Evolutionary conservation across 2,888 invertebrate species (phyloP), one percentile per base, ranked within the genome.

Genomic region (Apotomis turbidana): DNA sequence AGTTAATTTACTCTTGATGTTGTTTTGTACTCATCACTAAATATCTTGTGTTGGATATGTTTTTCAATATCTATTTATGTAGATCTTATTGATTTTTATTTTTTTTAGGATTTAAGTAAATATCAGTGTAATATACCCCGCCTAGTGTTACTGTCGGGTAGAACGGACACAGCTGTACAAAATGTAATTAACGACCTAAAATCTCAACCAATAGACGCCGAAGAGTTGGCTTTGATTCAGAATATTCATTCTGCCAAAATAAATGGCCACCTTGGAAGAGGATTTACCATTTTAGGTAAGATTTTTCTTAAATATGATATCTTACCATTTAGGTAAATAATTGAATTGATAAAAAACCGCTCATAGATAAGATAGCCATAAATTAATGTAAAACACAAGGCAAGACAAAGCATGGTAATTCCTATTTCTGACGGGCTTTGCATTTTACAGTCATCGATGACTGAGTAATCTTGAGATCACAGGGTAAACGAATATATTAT

Each of bases 261-360:
- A 5, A 71, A 83, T 9, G 91, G 90, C 3, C 90, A 92, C 80
- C 79, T 91, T 44, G 88, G 88, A 5, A 85, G 90, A 78, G 91
- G 91, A 63, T 92, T 81, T 46, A 57, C 61, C 1, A 68, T 72
- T 4, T 46, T 72, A 13, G 68, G 72, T 63, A 58, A 68, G 62
- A 44, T 49, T 41, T 41, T 9, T 15, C 12, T 49, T 10, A 9
- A 49, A 6, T 41, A 6, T 41, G 6, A 41, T 41, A 41, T 6
- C 41, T 6, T 4, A 41, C 27, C 27, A 27, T 27, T 27, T 27
- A 27, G 27, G 27, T 44, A 6, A 6, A 6, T 44, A 44, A 44
- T 44, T 5, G 1, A 6, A 36, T 0, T 5, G 9, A 62, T 75
- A 44, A 71, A 73, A 44, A 6, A 5, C 5, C 44, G 44, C 0